Conservation (phyloP, 2,888 invertebrate species). For the Cordilura impudica region DNA sequence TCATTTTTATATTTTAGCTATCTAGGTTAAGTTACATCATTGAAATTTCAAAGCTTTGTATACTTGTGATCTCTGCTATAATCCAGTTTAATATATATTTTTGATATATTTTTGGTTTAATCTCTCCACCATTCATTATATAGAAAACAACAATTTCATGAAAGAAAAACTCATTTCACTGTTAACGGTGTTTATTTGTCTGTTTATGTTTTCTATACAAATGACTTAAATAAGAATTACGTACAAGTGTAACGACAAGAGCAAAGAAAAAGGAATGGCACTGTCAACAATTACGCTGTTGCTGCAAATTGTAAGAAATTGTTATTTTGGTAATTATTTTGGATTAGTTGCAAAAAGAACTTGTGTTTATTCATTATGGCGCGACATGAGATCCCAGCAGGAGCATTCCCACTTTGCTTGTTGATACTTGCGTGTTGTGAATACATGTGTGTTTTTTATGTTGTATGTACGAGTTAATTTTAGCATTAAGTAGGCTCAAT, state of each 20-base stretch:
- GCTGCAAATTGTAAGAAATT: slow-evolving; percentile 61
- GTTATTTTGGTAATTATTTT: slow-evolving; percentile 67
- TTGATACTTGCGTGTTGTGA: slow-evolving; percentile 25
- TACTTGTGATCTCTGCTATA: no score
- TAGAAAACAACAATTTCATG: neutral
- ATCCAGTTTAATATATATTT: no score
- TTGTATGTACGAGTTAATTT: no score
- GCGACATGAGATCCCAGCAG: slow-evolving; percentile 61
- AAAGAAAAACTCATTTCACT: neutral
- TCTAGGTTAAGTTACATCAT: no score
- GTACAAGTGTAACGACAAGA: neutral
- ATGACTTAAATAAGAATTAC: neutral
- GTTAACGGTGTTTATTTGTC: neutral
- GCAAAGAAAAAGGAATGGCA: neutral
- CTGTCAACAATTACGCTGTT: slow-evolving; percentile 47
- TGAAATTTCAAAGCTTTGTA: no score
- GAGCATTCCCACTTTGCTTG: slow-evolving; percentile 41
- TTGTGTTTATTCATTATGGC: slow-evolving; percentile 64
- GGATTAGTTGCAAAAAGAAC: slow-evolving; percentile 62
- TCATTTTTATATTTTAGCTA: no score
- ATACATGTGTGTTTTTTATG: neutral
- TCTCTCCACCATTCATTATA: neutral
- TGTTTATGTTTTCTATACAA: neutral
- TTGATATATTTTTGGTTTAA: no score
- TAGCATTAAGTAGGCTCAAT: no score